Base-by-base conservation (phyloP, 2,888 invertebrate genomes). In the Orchesellides sinensis region DNA sequence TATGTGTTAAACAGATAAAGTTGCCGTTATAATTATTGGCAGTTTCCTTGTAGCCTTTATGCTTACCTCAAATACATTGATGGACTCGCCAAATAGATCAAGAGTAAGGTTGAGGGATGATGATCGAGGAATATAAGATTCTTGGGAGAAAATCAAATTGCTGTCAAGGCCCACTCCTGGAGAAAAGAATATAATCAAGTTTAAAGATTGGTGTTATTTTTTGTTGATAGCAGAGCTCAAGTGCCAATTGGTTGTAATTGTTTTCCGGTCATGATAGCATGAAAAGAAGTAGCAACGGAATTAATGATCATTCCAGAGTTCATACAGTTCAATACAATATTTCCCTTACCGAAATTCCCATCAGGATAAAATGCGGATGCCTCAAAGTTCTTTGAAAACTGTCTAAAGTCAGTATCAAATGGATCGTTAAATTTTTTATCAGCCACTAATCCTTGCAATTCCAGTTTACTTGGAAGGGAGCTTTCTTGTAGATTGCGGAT, bases 361-460 rank as follows among this genome's bases (percentile, higher is more conserved):
- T 96, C 95, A 88, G 97, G 96, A 83, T 96, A 95, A 91, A 96
- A 97, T 84, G 96, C 92, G 10, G 96, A 95, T 86, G 94, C 93
- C 89, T 98, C 98, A 89, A 95, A 96, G 90, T 97, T 97, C 35
- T 95, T 92, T 0, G 98, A 98, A 90, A 95, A 98, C 91, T 97
- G 98, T 75, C 97, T 92, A 73, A 95, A 92, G 89, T 98, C 97
- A 35, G 94, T 93, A 88, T 94, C 95, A 89, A 96, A 98, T 89
- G 96, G 96, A 19, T 94, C 93, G 23, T 93, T 92, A 0, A 98
- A 91, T 84, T 93, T 92, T 84, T 94, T 93, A 86, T 97, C 96
- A 0, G 95, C 93, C 1, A 98, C 91, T 19, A 98, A 92, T 70
- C 95, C 95, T 89, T 96, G 96, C 59, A 97, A 93, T 89, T 95